Conservation (phyloP, 2,113 vertebrate genomes). For the Coreoperca whiteheadi region DNA sequence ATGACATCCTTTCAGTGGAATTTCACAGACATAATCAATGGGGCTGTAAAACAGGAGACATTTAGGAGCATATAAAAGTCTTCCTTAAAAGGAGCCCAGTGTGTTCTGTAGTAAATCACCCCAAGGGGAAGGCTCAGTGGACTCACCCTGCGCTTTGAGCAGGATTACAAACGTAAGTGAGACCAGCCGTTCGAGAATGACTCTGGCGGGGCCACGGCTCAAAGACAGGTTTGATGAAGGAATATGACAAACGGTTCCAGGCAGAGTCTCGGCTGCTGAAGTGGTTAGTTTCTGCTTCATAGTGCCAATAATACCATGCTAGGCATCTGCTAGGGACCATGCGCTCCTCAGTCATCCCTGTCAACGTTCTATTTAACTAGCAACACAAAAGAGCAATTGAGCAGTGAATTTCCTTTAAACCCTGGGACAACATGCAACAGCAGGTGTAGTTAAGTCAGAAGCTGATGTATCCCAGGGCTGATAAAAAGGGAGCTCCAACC, state of each 20-base stretch:
- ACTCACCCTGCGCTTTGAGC: conserved; percentile 55
- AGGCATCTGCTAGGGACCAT: not conserved
- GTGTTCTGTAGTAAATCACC: conserved; percentile 63
- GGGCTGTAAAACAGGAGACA: conserved; percentile 51
- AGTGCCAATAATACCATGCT: not conserved
- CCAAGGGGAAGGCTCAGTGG: conserved; percentile 58
- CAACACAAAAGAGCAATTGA: conserved; percentile 22
- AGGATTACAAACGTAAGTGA: conserved; percentile 69
- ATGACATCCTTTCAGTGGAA: conserved; percentile 27
- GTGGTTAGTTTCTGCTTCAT: not conserved
- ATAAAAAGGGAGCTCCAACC: conserved; percentile 21
- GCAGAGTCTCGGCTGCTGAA: conserved; percentile 11
- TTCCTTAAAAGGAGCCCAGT: conserved; percentile 77
- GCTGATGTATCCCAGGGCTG: not conserved
- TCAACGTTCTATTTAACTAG: not conserved
- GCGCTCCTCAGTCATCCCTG: not conserved
- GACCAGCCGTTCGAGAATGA: conserved; percentile 48
- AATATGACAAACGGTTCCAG: conserved; percentile 35
- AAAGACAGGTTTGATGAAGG: conserved; percentile 24
- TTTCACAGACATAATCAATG: conserved; percentile 63
- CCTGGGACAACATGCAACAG: conserved; percentile 26
- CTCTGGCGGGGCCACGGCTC: conserved; percentile 14
- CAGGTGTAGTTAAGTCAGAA: conserved; percentile 12
- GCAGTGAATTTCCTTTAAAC: conserved; percentile 21
- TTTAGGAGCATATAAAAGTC: conserved; percentile 70